These are phyloP conservation scores for Lipophrys pholis DNA, from an alignment of 2,113 vertebrate species.

Conservation along the genomic window DNA sequence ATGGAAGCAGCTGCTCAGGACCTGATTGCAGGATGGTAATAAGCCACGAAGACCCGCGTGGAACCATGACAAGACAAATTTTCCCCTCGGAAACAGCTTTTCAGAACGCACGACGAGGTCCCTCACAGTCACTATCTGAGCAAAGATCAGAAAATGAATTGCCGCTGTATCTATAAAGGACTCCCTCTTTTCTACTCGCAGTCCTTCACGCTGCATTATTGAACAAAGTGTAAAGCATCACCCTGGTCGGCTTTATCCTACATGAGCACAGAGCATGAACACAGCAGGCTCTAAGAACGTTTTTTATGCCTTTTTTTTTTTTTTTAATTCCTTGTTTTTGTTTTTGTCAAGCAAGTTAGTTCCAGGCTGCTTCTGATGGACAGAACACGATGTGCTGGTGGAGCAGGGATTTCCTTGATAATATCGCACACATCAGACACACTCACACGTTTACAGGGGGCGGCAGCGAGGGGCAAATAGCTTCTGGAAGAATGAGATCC, in stretches of 20 bases:
- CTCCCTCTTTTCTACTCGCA: constrained; percentile 9
- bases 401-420: constrained; percentile 54
- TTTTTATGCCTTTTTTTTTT: too few relatives aligned
- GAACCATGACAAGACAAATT: constrained; percentile 66
- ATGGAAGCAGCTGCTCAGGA: constrained; percentile 60
- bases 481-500: constrained; percentile 64
- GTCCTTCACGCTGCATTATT: constrained; percentile 26
- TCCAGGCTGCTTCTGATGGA: constrained; percentile 20
- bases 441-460: constrained; percentile 25
- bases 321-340: neutral
- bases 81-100: constrained; percentile 43
- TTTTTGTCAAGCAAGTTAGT: constrained; percentile 1
- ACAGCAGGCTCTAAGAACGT: constrained; percentile 4
- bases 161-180: constrained; percentile 33
- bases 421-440: constrained; percentile 24
- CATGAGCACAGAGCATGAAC: constrained; percentile 5
- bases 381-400: constrained; percentile 40
- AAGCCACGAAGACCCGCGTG: constrained; percentile 39
- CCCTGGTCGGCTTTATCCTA: constrained; percentile 8
- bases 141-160: constrained; percentile 63
- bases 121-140: constrained; percentile 34
- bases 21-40: constrained; percentile 66
- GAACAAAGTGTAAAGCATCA: constrained; percentile 26
- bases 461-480: constrained; percentile 52
- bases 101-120: constrained; percentile 46